A percentile compares a stretch with the other conserved stretches of the same genome.
Evolutionary conservation across 2,797 vertebrate species (phyloP).

Genomic region (Champsocephalus gunnari): DNA sequence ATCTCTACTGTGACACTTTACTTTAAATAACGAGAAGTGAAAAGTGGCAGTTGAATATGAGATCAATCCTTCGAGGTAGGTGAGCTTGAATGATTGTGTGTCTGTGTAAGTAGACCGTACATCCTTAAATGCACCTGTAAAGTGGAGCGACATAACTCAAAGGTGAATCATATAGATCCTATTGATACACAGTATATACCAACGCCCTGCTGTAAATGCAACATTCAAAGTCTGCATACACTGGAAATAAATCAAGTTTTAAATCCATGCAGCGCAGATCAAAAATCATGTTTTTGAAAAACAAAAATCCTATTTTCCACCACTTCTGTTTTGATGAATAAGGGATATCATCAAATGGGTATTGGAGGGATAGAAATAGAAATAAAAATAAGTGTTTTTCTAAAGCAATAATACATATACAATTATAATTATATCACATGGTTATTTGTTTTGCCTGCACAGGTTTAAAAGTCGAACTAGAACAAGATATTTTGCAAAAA

Average conservation of each 20-base stretch:
- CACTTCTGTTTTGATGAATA: background rate
- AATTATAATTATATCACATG: too few relatives aligned
- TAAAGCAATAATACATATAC: background rate
- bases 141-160: conserved; percentile 20
- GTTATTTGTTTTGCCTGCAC: background rate
- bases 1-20: too few relatives aligned
- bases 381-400: background rate
- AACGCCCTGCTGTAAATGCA: background rate
- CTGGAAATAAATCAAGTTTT: too few relatives aligned
- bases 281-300: background rate
- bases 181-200: accelerated
- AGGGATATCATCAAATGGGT: background rate
- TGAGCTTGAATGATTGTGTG: background rate
- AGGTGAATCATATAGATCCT: conserved; percentile 33
- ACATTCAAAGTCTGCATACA: background rate
- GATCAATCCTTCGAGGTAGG: background rate
- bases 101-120: accelerated
- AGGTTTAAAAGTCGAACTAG: background rate
- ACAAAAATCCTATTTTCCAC: background rate
- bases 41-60: background rate
- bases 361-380: background rate
- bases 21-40: background rate
- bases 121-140: background rate
- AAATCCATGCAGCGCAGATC: background rate
- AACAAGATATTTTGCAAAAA: background rate